These are phyloP conservation scores for Erpobdella octoculata DNA, from an alignment of 2,888 invertebrate species.

Conservation along the genomic window DNA sequence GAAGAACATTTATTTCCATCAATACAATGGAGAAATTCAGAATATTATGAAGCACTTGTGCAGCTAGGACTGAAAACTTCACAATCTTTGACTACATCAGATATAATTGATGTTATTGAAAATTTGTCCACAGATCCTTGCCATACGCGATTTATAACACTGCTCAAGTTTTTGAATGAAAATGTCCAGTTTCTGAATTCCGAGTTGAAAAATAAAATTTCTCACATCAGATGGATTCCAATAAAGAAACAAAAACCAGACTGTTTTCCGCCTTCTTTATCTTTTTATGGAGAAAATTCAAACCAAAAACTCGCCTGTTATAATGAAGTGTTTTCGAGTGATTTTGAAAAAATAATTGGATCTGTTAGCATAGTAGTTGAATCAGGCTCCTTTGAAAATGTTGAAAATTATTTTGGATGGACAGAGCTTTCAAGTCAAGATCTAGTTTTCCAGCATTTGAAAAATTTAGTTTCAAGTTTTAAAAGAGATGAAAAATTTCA, in stretches of 20 bases:
- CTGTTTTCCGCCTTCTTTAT: conserved; percentile 12
- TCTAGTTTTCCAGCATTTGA: conserved; percentile 13
- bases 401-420: conserved; percentile 25
- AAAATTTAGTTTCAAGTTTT: not conserved
- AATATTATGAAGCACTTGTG: not conserved
- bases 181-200: not conserved
- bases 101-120: not conserved
- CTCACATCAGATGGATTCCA: conserved; percentile 12
- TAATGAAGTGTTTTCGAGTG: conserved; percentile 3
- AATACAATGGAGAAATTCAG: conserved; percentile 3
- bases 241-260: not conserved
- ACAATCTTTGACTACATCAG: conserved; percentile 4
- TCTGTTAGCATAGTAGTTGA: conserved; percentile 12
- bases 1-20: not conserved
- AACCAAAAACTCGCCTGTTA: not conserved
- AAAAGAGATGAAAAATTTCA: conserved; percentile 4
- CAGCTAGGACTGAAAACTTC: conserved; percentile 17
- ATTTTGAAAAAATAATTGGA: conserved; percentile 21
- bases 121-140: not conserved
- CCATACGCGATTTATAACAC: not conserved
- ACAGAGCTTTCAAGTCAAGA: not conserved
- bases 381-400: not conserved
- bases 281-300: not conserved
- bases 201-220: not conserved
- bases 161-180: not conserved